A percentile compares a stretch with the other conserved stretches of the same genome.
These are phyloP conservation scores for Zaprionus inermis DNA, from an alignment of 1,140 invertebrate species.

Conservation along the genomic window DNA sequence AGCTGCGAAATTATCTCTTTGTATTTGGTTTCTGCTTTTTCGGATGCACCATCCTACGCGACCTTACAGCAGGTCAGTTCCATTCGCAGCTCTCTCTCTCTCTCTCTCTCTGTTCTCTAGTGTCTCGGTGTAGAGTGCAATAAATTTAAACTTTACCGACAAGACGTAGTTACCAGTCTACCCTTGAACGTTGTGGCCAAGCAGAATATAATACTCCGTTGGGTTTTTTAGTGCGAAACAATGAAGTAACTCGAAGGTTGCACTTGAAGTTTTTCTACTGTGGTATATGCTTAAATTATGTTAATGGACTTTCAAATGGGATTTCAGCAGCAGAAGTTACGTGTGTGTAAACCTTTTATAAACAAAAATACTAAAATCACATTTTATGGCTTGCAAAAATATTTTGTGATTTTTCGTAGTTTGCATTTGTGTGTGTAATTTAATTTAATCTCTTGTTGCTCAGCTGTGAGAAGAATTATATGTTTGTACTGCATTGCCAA, in stretches of 20 bases:
- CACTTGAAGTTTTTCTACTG: neutral
- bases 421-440: too few species aligned
- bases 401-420: neutral
- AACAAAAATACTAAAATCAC: neutral
- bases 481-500: too few species aligned
- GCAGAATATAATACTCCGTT: neutral
- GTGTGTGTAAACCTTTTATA: neutral
- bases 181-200: neutral
- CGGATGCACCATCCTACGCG: slow-evolving; percentile 7
- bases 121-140: slow-evolving; percentile 18
- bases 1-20: slow-evolving; percentile 62
- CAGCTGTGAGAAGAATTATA: too few species aligned
- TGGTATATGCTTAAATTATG: slow-evolving; percentile 9
- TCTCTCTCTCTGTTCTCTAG: neutral
- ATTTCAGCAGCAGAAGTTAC: neutral
- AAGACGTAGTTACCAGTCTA: slow-evolving; percentile 3
- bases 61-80: slow-evolving; percentile 44
- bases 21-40: slow-evolving; percentile 45
- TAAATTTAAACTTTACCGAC: slow-evolving; percentile 61
- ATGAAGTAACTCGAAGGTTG: slow-evolving; percentile 20
- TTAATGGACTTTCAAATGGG: slow-evolving; percentile 8
- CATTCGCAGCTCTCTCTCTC: neutral
- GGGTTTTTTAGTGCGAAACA: slow-evolving; percentile 36
- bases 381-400: neutral
- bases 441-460: too few species aligned